Evolutionary conservation across 2,113 vertebrate species (phyloP).

Genomic region (Scomber colias): DNA sequence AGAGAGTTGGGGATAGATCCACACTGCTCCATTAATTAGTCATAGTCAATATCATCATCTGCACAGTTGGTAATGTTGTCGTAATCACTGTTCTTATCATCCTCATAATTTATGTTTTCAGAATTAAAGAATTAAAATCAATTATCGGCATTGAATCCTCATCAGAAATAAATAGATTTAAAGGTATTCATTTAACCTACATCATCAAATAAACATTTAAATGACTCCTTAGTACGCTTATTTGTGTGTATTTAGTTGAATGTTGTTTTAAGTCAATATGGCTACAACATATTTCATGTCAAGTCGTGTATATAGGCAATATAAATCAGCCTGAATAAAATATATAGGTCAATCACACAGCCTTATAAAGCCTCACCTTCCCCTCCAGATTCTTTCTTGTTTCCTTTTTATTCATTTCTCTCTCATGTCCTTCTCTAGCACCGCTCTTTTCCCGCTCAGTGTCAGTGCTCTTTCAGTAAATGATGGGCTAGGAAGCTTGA

Average conservation of each 20-base stretch:
- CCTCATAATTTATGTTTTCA: not conserved
- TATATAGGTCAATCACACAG: not conserved
- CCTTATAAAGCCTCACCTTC: conserved; percentile 5
- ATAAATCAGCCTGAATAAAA: not conserved
- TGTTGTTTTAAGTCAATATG: not conserved
- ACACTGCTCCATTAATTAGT: conserved; percentile 3
- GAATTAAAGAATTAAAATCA: not conserved
- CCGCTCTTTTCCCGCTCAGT: conserved; percentile 36
- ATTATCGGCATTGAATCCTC: not conserved
- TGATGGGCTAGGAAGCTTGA: conserved; percentile 47
- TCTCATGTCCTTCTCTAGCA: conserved; percentile 24
- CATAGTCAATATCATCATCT: conserved; percentile 15
- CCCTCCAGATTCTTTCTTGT: not conserved
- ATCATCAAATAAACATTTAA: not conserved
- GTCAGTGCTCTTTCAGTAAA: conserved; percentile 57
- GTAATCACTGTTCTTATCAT: not conserved
- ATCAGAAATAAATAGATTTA: not conserved
- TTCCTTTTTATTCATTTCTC: conserved; percentile 24
- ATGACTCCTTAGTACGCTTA: not conserved
- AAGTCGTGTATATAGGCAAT: not conserved
- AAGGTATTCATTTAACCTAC: not conserved
- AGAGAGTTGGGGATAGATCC: not conserved
- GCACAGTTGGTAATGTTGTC: not conserved
- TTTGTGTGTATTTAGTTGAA: not conserved
- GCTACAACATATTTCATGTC: not conserved